Evolutionary conservation across 2,888 invertebrate species (phyloP), one percentile per base, ranked within the genome.

Genomic region (Morpho helenor): DNA sequence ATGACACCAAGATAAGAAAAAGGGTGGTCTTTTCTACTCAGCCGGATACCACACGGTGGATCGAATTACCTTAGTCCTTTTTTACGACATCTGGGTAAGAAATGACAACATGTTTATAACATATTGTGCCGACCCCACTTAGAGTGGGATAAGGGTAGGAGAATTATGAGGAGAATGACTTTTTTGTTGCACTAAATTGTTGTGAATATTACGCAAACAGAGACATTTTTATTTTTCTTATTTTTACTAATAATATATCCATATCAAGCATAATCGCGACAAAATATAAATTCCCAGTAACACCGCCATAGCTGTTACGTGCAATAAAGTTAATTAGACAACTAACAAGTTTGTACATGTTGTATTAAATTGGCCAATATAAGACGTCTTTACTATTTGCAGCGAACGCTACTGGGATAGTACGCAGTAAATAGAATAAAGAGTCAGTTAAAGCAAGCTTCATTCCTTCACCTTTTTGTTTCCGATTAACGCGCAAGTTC

Each of bases 381-480:
- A 68, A 63, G 59, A 57, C 60, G 66, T 59, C 55, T 57, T 54
- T 51, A 73, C 64, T 70, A 70, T 68, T 72, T 62, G 63, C 62
- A 60, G 68, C 54, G 68, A 66, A 68, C 65, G 69, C 70, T 70
- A 71, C 72, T 68, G 67, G 69, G 67, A 72, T 72, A 70, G 69
- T 63, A 66, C 68, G 65, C 65, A 69, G 66, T 69, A 75, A 77
- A 79, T 75, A 77, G 71, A 75, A 73, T 73, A 75, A 75, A 75
- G 66, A 71, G 68, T 69, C 70, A 65, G 64, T 66, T 73, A 76
- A 77, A 75, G 75, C 78, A 73, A 79, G 74, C 75, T 66, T 76
- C 77, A 78, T 79, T 78, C 77, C 77, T 67, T 63, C 71, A 64
- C 68, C 71, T 76, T 77, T 77, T 79, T 77, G 71, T 67, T 66